A percentile compares a stretch with the other conserved stretches of the same genome.
phyloP scores from a whole-genome alignment of 1,140 invertebrate genomes.

The Ips nitidus region DNA sequence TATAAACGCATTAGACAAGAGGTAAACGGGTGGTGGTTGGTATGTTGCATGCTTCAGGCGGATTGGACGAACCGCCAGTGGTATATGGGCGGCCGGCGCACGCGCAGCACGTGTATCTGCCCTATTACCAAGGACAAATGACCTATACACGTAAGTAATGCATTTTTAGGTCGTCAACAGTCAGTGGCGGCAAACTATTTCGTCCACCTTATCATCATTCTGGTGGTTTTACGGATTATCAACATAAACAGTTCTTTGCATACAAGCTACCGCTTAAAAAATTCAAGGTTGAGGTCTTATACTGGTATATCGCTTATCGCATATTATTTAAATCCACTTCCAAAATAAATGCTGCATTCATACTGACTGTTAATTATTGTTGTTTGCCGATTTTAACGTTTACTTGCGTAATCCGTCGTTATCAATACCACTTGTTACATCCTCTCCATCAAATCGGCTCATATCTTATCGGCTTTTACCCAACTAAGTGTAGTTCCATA shows the following conservation, averaged over 20 bases:
- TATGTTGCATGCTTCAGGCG: slow-evolving; percentile 51
- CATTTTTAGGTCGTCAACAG: not conserved
- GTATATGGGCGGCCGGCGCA: slow-evolving; percentile 68
- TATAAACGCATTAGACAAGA: too few relatives aligned
- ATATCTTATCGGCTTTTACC: slow-evolving; percentile 20
- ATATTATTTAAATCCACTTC: slow-evolving; percentile 6
- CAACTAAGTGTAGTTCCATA: too few relatives aligned
- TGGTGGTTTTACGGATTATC: not conserved
- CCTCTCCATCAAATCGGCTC: slow-evolving; percentile 4
- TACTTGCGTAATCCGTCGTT: slow-evolving; percentile 23
- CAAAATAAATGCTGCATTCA: not conserved
- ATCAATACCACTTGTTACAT: slow-evolving; percentile 26
- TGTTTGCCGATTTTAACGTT: not conserved
- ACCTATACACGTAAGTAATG: slow-evolving; percentile 74
- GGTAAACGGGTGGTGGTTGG: slow-evolving; percentile 45
- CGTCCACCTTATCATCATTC: not conserved
- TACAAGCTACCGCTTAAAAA: slow-evolving; percentile 24
- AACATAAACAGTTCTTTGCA: slow-evolving; percentile 5
- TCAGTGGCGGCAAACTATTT: slow-evolving; percentile 38
- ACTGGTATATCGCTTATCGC: not conserved
- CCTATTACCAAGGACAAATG: slow-evolving; percentile 77
- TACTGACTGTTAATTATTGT: not conserved
- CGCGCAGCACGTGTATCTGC: slow-evolving; percentile 77
- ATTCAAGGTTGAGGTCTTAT: too few relatives aligned
- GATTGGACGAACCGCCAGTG: slow-evolving; percentile 51